Evolutionary conservation across 92 coral and sea anemone genomes (phyloP).

Genomic region (Epizoanthus stellaris): DNA sequence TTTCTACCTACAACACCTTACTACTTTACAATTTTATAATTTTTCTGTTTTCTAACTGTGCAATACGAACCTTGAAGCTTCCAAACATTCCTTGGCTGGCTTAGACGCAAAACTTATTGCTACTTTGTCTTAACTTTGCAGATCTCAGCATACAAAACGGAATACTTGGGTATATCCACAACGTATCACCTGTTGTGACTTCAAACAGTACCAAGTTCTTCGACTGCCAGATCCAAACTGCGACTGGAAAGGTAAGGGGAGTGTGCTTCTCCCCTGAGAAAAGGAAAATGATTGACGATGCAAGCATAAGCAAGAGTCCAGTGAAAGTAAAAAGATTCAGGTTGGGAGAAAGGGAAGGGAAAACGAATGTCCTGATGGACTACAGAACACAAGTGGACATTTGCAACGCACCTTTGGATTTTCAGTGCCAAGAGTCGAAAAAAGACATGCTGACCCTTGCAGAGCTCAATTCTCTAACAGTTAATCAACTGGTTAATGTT

Average conservation of each 20-base stretch:
- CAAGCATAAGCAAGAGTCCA: background rate
- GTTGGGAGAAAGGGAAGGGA: constrained; percentile 9
- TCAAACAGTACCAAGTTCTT: background rate
- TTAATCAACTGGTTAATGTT: background rate
- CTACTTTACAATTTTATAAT: constrained; percentile 2
- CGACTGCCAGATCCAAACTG: background rate
- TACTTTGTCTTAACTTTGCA: constrained; percentile 3
- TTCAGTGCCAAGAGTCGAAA: background rate
- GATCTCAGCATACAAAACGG: background rate
- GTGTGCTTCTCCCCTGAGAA: constrained; percentile 10
- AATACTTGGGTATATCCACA: background rate
- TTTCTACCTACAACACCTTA: background rate
- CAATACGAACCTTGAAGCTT: constrained; percentile 11
- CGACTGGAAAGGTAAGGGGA: background rate
- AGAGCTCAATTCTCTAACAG: background rate
- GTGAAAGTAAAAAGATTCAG: constrained; percentile 1
- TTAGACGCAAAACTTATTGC: background rate
- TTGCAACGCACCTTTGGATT: background rate
- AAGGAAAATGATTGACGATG: background rate
- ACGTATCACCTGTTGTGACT: background rate
- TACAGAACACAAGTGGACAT: background rate
- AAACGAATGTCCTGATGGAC: constrained; percentile 4
- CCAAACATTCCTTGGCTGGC: constrained; percentile 11
- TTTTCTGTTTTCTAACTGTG: background rate
- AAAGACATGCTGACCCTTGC: background rate